Evolutionary conservation across 1,140 invertebrate genomes (phyloP).

Genomic region (Gryon sp.): DNA sequence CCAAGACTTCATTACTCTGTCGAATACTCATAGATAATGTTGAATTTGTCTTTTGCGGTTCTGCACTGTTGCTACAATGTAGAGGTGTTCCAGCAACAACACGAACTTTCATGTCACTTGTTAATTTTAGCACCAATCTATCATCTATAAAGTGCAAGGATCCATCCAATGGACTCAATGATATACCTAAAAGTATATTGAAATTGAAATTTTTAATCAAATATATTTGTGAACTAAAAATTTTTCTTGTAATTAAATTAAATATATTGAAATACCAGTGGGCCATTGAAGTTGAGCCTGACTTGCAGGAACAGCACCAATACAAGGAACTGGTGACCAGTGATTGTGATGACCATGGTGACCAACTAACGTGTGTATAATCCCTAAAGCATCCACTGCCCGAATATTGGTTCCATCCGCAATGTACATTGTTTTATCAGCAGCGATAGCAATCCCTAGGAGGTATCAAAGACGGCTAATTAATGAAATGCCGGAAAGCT

Average conservation of each 20-base stretch:
- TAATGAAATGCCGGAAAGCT: slow-evolving; percentile 16
- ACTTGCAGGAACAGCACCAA: slow-evolving; percentile 86
- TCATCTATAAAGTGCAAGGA: slow-evolving; percentile 97
- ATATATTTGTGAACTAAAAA: not conserved
- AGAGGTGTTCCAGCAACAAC: slow-evolving; percentile 94
- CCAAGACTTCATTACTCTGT: slow-evolving; percentile 82
- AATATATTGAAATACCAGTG: slow-evolving; percentile 80
- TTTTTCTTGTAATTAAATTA: not conserved
- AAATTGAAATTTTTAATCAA: slow-evolving; percentile 1
- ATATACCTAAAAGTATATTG: slow-evolving; percentile 80
- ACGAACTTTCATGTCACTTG: slow-evolving; percentile 92
- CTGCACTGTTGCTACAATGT: slow-evolving; percentile 84
- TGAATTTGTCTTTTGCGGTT: slow-evolving; percentile 57
- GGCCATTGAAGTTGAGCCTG: slow-evolving; percentile 97
- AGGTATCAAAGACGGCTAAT: slow-evolving; percentile 23
- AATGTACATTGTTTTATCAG: slow-evolving; percentile 95
- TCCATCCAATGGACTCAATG: slow-evolving; percentile 95
- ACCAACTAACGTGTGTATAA: slow-evolving; percentile 96
- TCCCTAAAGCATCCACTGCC: slow-evolving; percentile 92
- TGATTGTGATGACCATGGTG: slow-evolving; percentile 95
- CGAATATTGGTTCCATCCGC: slow-evolving; percentile 96
- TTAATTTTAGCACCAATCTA: slow-evolving; percentile 93
- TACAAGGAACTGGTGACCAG: slow-evolving; percentile 93
- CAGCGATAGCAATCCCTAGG: slow-evolving; percentile 90
- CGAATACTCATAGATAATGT: slow-evolving; percentile 54